A percentile compares a stretch with the other conserved stretches of the same genome.
Evolutionary conservation across 2,797 vertebrate species (phyloP).

Genomic region (Hipposideros larvatus): DNA sequence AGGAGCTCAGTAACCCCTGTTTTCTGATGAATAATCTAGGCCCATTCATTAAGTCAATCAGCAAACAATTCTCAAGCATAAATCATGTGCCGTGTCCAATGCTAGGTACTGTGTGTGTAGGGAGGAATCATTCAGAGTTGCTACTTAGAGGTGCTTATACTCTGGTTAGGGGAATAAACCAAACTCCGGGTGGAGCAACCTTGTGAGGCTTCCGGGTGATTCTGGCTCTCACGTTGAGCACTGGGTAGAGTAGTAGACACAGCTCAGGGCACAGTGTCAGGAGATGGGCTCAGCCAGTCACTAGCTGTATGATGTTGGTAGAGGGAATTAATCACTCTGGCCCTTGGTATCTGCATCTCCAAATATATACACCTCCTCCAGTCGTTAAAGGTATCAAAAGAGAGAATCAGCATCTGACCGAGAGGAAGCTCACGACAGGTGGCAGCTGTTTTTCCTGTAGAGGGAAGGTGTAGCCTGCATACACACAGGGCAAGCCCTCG

Average conservation of each 20-base stretch:
- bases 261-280: not conserved
- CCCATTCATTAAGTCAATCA: not conserved
- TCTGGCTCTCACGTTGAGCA: not conserved
- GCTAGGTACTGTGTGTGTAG: not conserved
- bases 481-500: not conserved
- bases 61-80: not conserved
- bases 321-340: not conserved
- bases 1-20: not conserved
- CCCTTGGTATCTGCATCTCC: not conserved
- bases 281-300: not conserved
- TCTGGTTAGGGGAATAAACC: not conserved
- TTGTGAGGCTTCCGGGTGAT: not conserved
- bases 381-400: not conserved
- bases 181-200: not conserved
- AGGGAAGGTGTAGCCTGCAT: not conserved
- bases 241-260: not conserved
- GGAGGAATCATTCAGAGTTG: not conserved
- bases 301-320: not conserved
- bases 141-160: not conserved
- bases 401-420: not conserved
- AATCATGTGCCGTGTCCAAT: not conserved
- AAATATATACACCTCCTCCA: not conserved
- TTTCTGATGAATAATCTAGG: slow-evolving; percentile 15
- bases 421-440: not conserved
- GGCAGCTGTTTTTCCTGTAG: not conserved